Base-by-base conservation (phyloP, 1,140 invertebrate species). In the Bradysia coprophila region DNA sequence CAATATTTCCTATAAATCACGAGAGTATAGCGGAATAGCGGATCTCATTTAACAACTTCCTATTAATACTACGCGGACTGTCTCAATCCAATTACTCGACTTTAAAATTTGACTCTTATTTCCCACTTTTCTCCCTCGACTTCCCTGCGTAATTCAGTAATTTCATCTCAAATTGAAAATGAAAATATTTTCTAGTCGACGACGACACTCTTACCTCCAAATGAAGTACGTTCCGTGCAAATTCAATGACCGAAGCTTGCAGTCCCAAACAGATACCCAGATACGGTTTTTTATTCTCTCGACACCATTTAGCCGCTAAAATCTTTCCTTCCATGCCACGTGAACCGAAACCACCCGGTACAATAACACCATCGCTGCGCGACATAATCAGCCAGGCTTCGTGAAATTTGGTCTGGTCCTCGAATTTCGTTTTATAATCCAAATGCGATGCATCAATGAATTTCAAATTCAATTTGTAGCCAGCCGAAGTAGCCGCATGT, bases 261-360 rank as follows among this genome's bases (percentile, higher is more conserved):
- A 98, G 66, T 1, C 96, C 96, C 9, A 99, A 66, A 59, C 96
- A 99, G 48, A 99, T 89, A 13, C 93, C 95, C 6, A 99, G 65
- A 56, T 89, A 88, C 0, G 96, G 95, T 56, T 84, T 89, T 19
- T 81, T 73, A 33, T 84, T 93, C 52, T 74, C 76, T 38, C 96
- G 69, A 38, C 92, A 94, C 86, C 90, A 98, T 52, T 83, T 71
- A 46, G 85, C 89, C 0, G 94, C 93, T 45, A 78, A 71, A 21
- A 99, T 91, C 66, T 93, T 99, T 3, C 96, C 96, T 61, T 97
- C 89, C 51, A 94, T 80, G 4, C 96, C 96, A 38, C 95, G 72
- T 48, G 79, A 76, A 16, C 95, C 96, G 67, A 99, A 99, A 20
- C 96, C 94, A 46, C 93, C 93, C 23, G 96, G 95, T 8, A 99